Evolutionary conservation across 2,888 invertebrate genomes (phyloP).

Genomic region (Zygogramma bicolorata): DNA sequence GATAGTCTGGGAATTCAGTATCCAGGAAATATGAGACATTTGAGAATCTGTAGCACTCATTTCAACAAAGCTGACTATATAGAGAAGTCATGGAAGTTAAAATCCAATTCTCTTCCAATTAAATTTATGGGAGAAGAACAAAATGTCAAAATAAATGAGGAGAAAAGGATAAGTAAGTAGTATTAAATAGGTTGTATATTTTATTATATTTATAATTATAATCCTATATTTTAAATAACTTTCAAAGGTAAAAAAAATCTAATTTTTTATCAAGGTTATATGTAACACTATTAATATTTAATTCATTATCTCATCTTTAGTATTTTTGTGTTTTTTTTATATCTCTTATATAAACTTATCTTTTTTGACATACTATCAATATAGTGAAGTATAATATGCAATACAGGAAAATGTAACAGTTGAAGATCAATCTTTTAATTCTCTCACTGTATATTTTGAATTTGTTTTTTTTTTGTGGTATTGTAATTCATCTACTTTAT

Average conservation of each 20-base stretch:
- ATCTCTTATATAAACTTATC: not conserved
- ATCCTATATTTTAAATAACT: slow-evolving; percentile 18
- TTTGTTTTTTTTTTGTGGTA: not conserved
- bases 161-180: slow-evolving; percentile 13
- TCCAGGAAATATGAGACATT: slow-evolving; percentile 16
- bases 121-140: too few species aligned
- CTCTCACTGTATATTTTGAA: not conserved
- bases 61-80: slow-evolving; percentile 12
- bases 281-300: not conserved
- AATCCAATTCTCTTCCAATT: too few species aligned
- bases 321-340: not conserved
- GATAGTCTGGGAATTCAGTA: slow-evolving; percentile 11
- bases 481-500: not conserved
- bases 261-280: not conserved
- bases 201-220: slow-evolving; percentile 19
- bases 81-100: too few species aligned
- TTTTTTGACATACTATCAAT: not conserved
- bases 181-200: slow-evolving; percentile 17
- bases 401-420: not conserved
- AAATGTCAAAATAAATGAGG: slow-evolving; percentile 10
- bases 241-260: slow-evolving; percentile 8
- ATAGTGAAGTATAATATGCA: not conserved
- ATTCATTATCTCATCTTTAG: not conserved
- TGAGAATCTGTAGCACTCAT: slow-evolving; percentile 14
- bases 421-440: not conserved